Base-by-base conservation (phyloP, 1,140 invertebrate species). In the Drosophila neocordata region DNA sequence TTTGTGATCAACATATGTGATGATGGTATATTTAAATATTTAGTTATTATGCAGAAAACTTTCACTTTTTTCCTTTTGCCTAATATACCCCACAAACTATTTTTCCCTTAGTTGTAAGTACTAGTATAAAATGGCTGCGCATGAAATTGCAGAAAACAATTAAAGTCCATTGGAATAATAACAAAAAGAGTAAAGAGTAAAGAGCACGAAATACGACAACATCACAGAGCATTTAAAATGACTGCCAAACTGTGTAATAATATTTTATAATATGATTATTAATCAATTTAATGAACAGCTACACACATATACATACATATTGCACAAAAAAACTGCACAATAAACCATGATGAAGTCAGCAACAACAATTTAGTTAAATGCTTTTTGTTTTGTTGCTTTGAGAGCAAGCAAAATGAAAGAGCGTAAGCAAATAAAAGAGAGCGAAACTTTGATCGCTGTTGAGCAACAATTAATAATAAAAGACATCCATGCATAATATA, bases 401-500 rank as follows among this genome's bases (percentile, higher is more conserved):
- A 31, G 27, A 31, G 27, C 4, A 31, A 13, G 7, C 37, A 64
- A 66, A 65, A 44, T 48, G n/a, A 48, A 18, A 27, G 12, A 62
- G 38, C 7, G 11, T 18, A 15, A 41, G 15, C 22, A 56, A 41
- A n/a, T 11, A 20, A 12, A 51, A 20, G 34, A 41, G 58, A 67
- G 34, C 27, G 13, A 41, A 67, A 75, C 72, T 62, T 75, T 75
- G 72, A 75, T 75, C 57, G 59, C 51, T 37, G 69, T 41, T 51
- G 69, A 56, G 69, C 41, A 62, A 37, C 60, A 70, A 57, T 60
- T 60, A 79, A 65, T 65, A 77, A 63, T 68, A 81, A 74, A 75
- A 61, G 68, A 75, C 52, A 73, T 52, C 13, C 9, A n/a, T 48
- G 27, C 18, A 51, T 35, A n/a, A 52, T 31, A 51, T 64, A 76